These are phyloP conservation scores for Tenualosa ilisha DNA, from an alignment of 2,797 vertebrate species.

Conservation along the genomic window DNA sequence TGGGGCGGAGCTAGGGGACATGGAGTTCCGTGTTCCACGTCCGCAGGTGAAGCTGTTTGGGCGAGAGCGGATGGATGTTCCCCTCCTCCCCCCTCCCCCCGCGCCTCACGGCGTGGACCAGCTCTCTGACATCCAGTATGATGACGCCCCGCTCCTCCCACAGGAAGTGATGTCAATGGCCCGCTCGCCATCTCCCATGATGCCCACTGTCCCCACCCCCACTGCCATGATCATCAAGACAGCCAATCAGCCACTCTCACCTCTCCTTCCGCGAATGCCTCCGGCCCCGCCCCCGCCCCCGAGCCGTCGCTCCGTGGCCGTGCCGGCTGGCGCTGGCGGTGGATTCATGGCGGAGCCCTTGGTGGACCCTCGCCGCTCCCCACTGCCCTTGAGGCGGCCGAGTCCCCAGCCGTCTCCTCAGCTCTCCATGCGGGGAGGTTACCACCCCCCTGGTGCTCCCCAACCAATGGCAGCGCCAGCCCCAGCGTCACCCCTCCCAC, in stretches of 20 bases:
- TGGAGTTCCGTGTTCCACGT: slow-evolving; percentile 86
- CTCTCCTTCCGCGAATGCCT: slow-evolving; percentile 71
- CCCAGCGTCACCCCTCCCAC: slow-evolving; percentile 46
- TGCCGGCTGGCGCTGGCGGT: slow-evolving; percentile 45
- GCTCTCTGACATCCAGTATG: slow-evolving; percentile 85
- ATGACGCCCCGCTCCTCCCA: slow-evolving; percentile 63
- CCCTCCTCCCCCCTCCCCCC: slow-evolving; percentile 74
- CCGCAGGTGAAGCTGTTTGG: slow-evolving; percentile 94
- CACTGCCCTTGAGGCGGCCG: background rate
- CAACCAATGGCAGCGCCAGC: slow-evolving; percentile 50
- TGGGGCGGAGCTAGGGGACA: slow-evolving; percentile 61
- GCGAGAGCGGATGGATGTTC: slow-evolving; percentile 84
- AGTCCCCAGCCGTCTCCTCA: background rate
- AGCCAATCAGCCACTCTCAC: slow-evolving; percentile 54
- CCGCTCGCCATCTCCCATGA: slow-evolving; percentile 48
- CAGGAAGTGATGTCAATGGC: slow-evolving; percentile 60
- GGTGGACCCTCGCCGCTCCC: background rate
- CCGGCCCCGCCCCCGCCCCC: slow-evolving; percentile 62
- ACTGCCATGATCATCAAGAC: slow-evolving; percentile 78
- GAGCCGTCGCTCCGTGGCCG: too few relatives aligned
- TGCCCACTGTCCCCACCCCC: slow-evolving; percentile 67
- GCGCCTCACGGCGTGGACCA: slow-evolving; percentile 72
- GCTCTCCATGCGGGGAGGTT: background rate
- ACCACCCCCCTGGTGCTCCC: background rate
- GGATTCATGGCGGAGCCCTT: slow-evolving; percentile 57